phyloP scores from a whole-genome alignment of 2,113 vertebrate species.

The Myotis davidii region DNA sequence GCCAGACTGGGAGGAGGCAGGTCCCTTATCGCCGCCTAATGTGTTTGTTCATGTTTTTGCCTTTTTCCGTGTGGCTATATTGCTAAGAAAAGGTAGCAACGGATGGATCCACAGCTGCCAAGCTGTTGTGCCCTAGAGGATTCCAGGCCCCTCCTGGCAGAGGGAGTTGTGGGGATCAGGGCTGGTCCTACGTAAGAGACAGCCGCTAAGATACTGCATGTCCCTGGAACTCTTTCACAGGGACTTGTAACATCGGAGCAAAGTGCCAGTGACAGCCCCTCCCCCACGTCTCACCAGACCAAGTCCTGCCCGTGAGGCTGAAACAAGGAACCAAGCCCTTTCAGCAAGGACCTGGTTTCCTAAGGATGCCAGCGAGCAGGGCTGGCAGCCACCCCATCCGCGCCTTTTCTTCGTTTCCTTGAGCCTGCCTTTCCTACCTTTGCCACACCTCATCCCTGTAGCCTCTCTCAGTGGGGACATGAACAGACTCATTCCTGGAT shows the following conservation, averaged over 20 bases:
- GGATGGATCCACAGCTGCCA: not conserved
- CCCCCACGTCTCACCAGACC: not conserved
- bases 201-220: not conserved
- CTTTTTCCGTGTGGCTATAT: not conserved
- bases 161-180: not conserved
- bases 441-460: not conserved
- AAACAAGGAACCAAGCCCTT: not conserved
- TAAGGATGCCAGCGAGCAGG: not conserved
- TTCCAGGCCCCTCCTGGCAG: not conserved
- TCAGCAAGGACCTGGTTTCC: not conserved
- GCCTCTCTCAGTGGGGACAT: not conserved
- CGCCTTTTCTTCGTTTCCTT: not conserved
- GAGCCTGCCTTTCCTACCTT: not conserved
- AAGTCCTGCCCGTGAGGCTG: not conserved
- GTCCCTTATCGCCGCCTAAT: not conserved
- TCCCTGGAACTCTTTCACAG: not conserved
- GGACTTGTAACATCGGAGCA: not conserved
- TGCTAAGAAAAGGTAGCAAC: constrained; percentile 28
- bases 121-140: not conserved
- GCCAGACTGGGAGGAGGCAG: not conserved
- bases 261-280: not conserved
- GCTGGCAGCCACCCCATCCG: not conserved
- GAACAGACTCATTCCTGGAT: not conserved
- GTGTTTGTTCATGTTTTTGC: not conserved
- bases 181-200: not conserved